Conservation (phyloP, 1,140 invertebrate species). For the Drosophila sproati region DNA sequence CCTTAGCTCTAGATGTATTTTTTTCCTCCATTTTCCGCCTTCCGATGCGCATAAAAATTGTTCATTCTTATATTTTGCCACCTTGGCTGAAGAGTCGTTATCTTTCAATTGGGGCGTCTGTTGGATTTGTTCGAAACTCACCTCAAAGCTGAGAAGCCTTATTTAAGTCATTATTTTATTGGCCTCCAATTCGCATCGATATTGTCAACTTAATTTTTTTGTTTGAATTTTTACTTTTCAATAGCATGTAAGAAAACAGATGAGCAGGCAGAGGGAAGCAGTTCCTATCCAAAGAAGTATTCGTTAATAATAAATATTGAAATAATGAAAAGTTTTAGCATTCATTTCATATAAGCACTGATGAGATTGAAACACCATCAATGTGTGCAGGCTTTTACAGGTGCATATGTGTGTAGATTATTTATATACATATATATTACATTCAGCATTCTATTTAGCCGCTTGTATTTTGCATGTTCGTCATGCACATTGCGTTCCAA, state of each 20-base stretch:
- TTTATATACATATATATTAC: neutral
- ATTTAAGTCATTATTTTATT: constrained; percentile 22
- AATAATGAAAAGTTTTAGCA: no score
- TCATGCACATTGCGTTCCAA: constrained; percentile 63
- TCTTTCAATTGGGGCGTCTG: constrained; percentile 51
- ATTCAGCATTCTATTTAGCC: constrained; percentile 3
- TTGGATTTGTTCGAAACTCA: constrained; percentile 42
- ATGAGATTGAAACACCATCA: constrained; percentile 27
- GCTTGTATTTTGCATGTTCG: constrained; percentile 27
- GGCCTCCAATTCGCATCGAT: neutral
- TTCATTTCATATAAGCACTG: no score
- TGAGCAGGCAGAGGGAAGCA: no score
- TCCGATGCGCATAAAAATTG: constrained; percentile 7
- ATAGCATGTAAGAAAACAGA: neutral
- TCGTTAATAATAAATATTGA: no score
- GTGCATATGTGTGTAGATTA: neutral
- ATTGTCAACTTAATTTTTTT: neutral
- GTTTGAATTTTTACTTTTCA: neutral
- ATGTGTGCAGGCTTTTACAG: neutral
- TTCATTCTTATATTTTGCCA: constrained; percentile 32
- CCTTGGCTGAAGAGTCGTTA: constrained; percentile 45
- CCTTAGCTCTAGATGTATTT: neutral
- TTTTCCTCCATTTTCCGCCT: constrained; percentile 12
- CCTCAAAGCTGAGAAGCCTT: constrained; percentile 26
- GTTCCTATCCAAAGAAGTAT: no score